Evolutionary conservation across 1,140 invertebrate genomes (phyloP), one percentile per base, ranked within the genome.

Genomic region (Brachionus calyciflorus): DNA sequence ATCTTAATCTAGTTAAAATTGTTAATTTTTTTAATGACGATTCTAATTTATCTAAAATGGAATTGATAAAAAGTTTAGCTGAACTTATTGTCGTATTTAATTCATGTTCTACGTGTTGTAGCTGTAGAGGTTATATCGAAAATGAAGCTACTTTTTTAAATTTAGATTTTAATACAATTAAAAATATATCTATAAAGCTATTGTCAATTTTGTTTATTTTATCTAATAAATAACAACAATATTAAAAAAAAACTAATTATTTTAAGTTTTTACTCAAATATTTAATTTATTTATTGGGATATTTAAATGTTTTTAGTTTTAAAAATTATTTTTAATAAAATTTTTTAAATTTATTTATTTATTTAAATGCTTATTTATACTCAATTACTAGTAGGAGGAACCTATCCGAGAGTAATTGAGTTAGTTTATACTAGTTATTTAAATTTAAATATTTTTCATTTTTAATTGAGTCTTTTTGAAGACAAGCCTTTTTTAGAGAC

Each of bases 141-240:
- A 65, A 65, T 65, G 60, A 65, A 26, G 21, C 28, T 6, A 65
- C 19, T 65, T 60, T 60, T 60, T 44, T 24, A 2, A 65, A 44
- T 24, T 44, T 65, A 14, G 60, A 65, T 26, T 65, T 65, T 1
- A 65, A 60, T 60, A 60, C 55, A 33, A 37, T 60, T 6, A 60
- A 17, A 60, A 60, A 30, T 60, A 60, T 60, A 33, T 37, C 55
- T 17, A 19, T 19, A 33, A 60, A 60, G 37, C 37, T 60, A 28
- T 37, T 60, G 26, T 60, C 55, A 10, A 60, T 60, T 60, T 60
- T 60, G 37, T 28, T 33, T 17, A 60, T 60, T 60, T 60, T 60
- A 37, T 17, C 37, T 6, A 19, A 28, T 40, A 60, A 37, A 19
- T 37, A 33, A 60, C 37, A 4, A 60, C 19, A 37, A 28, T 30